Evolutionary conservation across 37 sponge, comb jelly and placozoan genomes (phyloP).

Genomic region (Theonella swinhoei): DNA sequence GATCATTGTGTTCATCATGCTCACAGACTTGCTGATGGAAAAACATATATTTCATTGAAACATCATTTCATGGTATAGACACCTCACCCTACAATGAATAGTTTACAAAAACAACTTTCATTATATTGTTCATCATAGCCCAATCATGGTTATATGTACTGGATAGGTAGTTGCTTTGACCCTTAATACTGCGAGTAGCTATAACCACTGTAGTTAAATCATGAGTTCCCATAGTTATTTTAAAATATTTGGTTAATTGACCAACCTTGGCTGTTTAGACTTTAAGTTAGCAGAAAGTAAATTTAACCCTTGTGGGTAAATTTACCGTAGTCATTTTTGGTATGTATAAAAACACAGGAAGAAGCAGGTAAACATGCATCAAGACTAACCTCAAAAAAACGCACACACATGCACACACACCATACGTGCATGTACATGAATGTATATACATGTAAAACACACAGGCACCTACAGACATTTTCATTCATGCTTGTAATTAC

Average conservation of each 20-base stretch:
- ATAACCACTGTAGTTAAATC: background rate
- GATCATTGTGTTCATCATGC: conserved; percentile 18
- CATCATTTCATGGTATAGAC: background rate
- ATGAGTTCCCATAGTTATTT: background rate
- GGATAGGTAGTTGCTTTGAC: background rate
- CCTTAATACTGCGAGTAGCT: background rate
- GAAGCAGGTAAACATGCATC: no score
- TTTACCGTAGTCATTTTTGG: background rate
- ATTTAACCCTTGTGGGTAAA: background rate
- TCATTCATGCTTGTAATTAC: no score
- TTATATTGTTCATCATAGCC: background rate
- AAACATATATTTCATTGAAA: conserved; percentile 5
- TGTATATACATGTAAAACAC: no score
- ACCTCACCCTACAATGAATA: background rate
- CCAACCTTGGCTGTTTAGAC: background rate
- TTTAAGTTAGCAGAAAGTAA: background rate
- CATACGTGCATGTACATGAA: no score
- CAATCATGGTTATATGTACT: background rate
- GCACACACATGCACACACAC: no score
- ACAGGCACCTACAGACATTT: no score
- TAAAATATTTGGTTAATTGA: background rate
- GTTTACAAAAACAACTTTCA: background rate
- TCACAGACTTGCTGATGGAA: conserved; percentile 35
- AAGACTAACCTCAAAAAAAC: no score
- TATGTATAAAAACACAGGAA: no score